Evolutionary conservation across 2,888 invertebrate genomes (phyloP).

Genomic region (Heteromyza rotundicornis): DNA sequence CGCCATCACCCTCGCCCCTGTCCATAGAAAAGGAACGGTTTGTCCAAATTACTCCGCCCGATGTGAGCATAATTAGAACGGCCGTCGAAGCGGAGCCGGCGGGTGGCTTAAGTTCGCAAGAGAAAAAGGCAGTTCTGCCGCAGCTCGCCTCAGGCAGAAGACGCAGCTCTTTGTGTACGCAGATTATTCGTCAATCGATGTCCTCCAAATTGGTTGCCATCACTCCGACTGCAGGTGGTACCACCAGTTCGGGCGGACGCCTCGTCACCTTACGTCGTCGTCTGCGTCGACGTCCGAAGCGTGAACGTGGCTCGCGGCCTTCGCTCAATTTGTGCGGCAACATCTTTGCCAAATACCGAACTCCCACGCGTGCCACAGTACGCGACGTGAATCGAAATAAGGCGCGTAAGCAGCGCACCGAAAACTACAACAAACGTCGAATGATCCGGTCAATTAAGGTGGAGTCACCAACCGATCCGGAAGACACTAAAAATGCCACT

Average conservation of each 20-base stretch:
- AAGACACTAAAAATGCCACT: conserved; percentile 11
- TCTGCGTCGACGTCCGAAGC: conserved; percentile 26
- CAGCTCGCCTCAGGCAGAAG: neutral
- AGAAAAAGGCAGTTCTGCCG: too few relatives aligned
- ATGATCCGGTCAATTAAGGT: conserved; percentile 10
- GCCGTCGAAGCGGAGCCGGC: neutral
- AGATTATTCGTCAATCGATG: neutral
- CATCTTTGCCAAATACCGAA: conserved; percentile 41
- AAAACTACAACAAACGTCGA: conserved; percentile 32
- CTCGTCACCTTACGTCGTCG: conserved; percentile 16
- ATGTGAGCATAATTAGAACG: conserved; percentile 25
- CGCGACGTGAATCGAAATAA: conserved; percentile 33
- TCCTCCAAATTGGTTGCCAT: neutral
- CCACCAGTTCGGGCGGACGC: conserved; percentile 4
- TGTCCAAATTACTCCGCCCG: conserved; percentile 6
- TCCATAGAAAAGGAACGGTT: too few relatives aligned
- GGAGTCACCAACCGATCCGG: neutral
- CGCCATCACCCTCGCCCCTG: neutral
- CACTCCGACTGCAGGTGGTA: neutral
- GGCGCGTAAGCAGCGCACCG: conserved; percentile 28
- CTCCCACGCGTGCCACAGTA: conserved; percentile 27
- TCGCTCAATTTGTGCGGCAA: conserved; percentile 42
- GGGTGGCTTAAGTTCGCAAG: too few relatives aligned
- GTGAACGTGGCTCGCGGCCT: conserved; percentile 29
- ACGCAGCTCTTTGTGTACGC: conserved; percentile 17